Evolutionary conservation across 1,140 invertebrate genomes (phyloP), one percentile per base, ranked within the genome.

Genomic region (Onthophagus taurus): DNA sequence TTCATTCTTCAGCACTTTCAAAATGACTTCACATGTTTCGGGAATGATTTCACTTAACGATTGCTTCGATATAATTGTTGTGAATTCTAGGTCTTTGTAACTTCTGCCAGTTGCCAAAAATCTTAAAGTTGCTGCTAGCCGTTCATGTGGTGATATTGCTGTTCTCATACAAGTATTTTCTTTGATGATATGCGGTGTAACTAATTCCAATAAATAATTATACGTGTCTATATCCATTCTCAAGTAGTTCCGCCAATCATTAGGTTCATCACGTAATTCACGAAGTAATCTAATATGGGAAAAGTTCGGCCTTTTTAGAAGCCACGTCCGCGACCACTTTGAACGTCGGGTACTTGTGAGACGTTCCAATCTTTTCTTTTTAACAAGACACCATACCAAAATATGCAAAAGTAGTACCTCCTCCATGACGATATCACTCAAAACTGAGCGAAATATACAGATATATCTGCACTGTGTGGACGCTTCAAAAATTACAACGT

Each of bases 91-190:
- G 39, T 42, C 39, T 42, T 26, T 42, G 12, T 42, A 42, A 42
- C 39, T 42, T 31, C 39, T 42, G 24, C 39, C 24, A 31, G 45
- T 47, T 26, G 58, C n/a, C n/a, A n/a, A n/a, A n/a, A n/a, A n/a
- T n/a, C n/a, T n/a, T n/a, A n/a, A n/a, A n/a, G n/a, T n/a, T 29
- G 54, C 51, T 47, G 53, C 44, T 21, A 58, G 48, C 36, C 53
- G 33, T 37, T 52, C 53, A 46, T 53, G 43, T 3, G 47, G 24
- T 33, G 44, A 41, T 45, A 60, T 59, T 20, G 49, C 55, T 49
- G 31, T 23, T 33, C 47, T 35, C 38, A 44, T 48, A 9, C 29
- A 29, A 20, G 58, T 42, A 31, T 34, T 42, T 42, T 33, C 21
- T 42, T 42, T 42, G n/a, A 30, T 31, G 20, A 31, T 34, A 42